These are phyloP conservation scores for Formica exsecta DNA, from an alignment of 1,140 invertebrate species.

Conservation along the genomic window DNA sequence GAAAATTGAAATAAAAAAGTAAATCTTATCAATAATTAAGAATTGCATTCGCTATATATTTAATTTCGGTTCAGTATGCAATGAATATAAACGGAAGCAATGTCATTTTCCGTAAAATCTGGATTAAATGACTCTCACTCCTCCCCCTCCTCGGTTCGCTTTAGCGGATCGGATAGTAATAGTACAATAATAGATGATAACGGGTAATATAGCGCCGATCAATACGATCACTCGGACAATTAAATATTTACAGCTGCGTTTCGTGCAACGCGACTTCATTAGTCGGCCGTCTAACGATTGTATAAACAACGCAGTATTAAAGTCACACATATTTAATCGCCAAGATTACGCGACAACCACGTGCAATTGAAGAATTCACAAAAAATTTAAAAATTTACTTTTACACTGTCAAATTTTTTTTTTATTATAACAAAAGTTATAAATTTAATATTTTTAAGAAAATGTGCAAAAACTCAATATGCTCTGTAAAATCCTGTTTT, in stretches of 20 bases:
- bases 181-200: constrained; percentile 33
- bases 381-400: neutral
- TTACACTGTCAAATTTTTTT: neutral
- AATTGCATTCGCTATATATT: neutral
- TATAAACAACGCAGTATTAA: constrained; percentile 30
- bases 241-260: constrained; percentile 42
- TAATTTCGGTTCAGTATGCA: neutral
- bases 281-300: constrained; percentile 24
- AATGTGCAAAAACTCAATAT: neutral
- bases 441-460: neutral
- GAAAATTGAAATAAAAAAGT: neutral
- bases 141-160: too few relatives aligned
- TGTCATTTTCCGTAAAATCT: neutral
- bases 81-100: neutral
- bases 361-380: too few relatives aligned
- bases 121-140: constrained; percentile 15
- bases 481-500: neutral
- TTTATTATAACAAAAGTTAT: neutral
- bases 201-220: constrained; percentile 2
- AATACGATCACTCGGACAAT: constrained; percentile 38
- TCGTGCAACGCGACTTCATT: constrained; percentile 49
- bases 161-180: neutral
- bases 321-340: constrained; percentile 5
- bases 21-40: neutral
- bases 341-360: neutral